phyloP scores from a whole-genome alignment of 2,113 vertebrate genomes.

The Myxocyprinus asiaticus region DNA sequence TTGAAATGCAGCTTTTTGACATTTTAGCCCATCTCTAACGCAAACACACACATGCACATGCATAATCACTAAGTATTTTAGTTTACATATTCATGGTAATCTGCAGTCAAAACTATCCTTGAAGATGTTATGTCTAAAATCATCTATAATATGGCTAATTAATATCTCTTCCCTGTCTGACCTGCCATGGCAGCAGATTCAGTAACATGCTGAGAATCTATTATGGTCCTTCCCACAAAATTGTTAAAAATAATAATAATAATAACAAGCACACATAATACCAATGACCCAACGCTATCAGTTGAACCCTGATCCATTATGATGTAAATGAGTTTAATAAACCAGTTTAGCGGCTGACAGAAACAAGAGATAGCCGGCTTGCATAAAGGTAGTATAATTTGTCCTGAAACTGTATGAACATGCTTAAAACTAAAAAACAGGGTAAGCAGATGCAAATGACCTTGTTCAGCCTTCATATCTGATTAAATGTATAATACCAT shows the following conservation, averaged over 20 bases:
- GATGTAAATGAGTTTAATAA: slow-evolving; percentile 82
- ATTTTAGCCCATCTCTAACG: slow-evolving; percentile 3
- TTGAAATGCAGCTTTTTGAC: background rate
- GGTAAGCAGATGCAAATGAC: slow-evolving; percentile 53
- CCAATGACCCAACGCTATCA: slow-evolving; percentile 71
- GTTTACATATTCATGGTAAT: slow-evolving; percentile 29
- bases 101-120: slow-evolving; percentile 41
- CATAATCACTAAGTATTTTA: slow-evolving; percentile 7
- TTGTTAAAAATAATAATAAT: slow-evolving; percentile 53
- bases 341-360: slow-evolving; percentile 67
- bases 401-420: slow-evolving; percentile 52
- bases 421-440: slow-evolving; percentile 50
- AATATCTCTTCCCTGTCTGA: slow-evolving; percentile 44
- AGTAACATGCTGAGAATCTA: slow-evolving; percentile 32
- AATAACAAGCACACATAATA: slow-evolving; percentile 71
- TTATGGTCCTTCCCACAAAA: slow-evolving; percentile 45
- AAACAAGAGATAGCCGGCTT: slow-evolving; percentile 50
- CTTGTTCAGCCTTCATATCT: slow-evolving; percentile 50
- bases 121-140: slow-evolving; percentile 44
- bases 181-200: slow-evolving; percentile 21
- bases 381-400: slow-evolving; percentile 55
- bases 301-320: slow-evolving; percentile 67
- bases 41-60: background rate
- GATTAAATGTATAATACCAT: slow-evolving; percentile 45
- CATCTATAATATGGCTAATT: slow-evolving; percentile 46